These are phyloP conservation scores for Macrostomum cliftonense DNA, from an alignment of 2,888 invertebrate genomes.

Conservation along the genomic window DNA sequence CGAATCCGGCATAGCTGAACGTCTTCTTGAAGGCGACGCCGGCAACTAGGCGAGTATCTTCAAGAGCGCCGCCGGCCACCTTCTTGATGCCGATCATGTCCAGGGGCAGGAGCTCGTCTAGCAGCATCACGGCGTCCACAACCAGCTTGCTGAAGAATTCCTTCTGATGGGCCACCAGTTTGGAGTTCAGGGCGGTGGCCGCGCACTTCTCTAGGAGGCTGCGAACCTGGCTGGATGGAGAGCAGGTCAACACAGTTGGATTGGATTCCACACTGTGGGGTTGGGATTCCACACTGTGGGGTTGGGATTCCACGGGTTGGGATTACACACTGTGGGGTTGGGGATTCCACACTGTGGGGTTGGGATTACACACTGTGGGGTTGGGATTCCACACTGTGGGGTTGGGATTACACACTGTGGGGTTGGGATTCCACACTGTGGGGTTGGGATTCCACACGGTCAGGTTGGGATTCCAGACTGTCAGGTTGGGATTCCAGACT, in stretches of 20 bases:
- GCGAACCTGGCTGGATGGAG: slow-evolving; percentile 27
- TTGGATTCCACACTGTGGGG: not conserved
- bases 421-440: no score
- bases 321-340: no score
- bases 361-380: no score
- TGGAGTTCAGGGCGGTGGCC: slow-evolving; percentile 83
- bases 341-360: no score
- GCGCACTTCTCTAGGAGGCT: slow-evolving; percentile 57
- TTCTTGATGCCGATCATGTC: slow-evolving; percentile 99
- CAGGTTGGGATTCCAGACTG: no score
- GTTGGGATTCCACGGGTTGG: no score
- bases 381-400: no score
- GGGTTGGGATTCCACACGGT: no score
- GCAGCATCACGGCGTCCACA: slow-evolving; percentile 64
- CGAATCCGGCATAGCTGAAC: slow-evolving; percentile 97
- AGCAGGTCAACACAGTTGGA: no score
- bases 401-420: no score
- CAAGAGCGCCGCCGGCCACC: slow-evolving; percentile 53
- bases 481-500: no score
- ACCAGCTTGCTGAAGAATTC: slow-evolving; percentile 89
- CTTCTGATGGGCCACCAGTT: slow-evolving; percentile 83
- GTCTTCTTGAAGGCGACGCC: slow-evolving; percentile 99
- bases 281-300: no score
- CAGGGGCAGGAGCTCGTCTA: slow-evolving; percentile 73
- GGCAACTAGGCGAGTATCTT: slow-evolving; percentile 58